A percentile compares a stretch with the other conserved stretches of the same genome.
phyloP scores from a whole-genome alignment of 2,797 vertebrate species.

The Poeciliopsis presidionis region DNA sequence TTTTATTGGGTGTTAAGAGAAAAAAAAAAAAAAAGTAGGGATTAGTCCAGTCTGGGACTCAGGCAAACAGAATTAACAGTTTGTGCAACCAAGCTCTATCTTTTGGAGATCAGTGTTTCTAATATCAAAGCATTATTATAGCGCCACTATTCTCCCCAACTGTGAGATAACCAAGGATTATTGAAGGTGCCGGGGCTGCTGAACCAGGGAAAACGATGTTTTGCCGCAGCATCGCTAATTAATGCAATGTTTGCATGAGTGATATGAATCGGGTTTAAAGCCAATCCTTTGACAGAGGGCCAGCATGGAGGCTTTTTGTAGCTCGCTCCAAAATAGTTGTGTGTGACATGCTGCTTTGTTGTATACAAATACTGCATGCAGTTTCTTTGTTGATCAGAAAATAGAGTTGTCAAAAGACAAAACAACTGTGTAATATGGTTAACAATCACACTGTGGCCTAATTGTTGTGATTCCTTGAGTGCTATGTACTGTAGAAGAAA shows the following conservation, averaged over 20 bases:
- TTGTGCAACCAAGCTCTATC: constrained; percentile 53
- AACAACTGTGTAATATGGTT: neutral
- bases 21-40: constrained; percentile 54
- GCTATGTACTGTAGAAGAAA: neutral
- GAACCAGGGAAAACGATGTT: constrained; percentile 60
- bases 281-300: constrained; percentile 57
- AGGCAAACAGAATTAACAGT: constrained; percentile 60
- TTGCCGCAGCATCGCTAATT: constrained; percentile 67
- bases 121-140: constrained; percentile 72
- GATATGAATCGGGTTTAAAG: constrained; percentile 57
- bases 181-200: constrained; percentile 62
- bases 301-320: constrained; percentile 23
- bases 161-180: constrained; percentile 70
- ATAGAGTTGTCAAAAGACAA: neutral
- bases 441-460: neutral
- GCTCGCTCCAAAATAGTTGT: constrained; percentile 2
- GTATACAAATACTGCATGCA: neutral
- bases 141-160: constrained; percentile 59
- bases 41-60: constrained; percentile 73
- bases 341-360: neutral
- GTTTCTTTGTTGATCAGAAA: constrained; percentile 1
- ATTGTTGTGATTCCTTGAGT: neutral
- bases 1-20: neutral
- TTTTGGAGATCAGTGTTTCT: constrained; percentile 69
- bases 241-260: constrained; percentile 56